Conservation (phyloP, 1,140 invertebrate species). For the Diuraphis noxia region DNA sequence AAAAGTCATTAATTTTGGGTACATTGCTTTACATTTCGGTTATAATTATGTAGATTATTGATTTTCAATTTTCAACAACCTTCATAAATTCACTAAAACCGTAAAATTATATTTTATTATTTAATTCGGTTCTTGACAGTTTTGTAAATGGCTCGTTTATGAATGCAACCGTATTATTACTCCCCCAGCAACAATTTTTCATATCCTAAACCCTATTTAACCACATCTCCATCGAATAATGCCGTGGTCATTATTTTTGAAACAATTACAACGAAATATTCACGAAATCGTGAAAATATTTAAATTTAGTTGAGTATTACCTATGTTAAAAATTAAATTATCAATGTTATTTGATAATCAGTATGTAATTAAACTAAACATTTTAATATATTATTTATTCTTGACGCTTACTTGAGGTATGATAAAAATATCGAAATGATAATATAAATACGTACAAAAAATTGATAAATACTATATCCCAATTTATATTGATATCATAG, state of each 20-base stretch:
- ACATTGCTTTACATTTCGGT: constrained; percentile 9
- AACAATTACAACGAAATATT: background rate
- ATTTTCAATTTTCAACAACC: constrained; percentile 28
- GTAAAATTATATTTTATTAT: constrained; percentile 15
- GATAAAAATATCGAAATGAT: background rate
- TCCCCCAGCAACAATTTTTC: background rate
- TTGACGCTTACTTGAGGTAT: background rate
- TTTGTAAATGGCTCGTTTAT: background rate
- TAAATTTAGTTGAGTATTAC: background rate
- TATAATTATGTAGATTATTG: constrained; percentile 32
- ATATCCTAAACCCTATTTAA: background rate
- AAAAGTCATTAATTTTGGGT: constrained; percentile 13
- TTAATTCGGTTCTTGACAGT: constrained; percentile 21
- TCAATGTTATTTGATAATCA: background rate
- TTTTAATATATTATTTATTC: background rate
- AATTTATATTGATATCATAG: background rate
- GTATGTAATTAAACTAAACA: background rate
- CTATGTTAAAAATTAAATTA: background rate
- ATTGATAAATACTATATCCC: no score
- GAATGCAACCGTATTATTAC: background rate
- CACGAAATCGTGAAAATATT: background rate
- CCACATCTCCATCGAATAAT: background rate
- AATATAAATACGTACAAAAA: background rate
- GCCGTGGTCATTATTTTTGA: background rate
- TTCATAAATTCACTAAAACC: constrained; percentile 19